phyloP scores from a whole-genome alignment of 2,113 vertebrate genomes.

The Micronycteris hirsuta region DNA sequence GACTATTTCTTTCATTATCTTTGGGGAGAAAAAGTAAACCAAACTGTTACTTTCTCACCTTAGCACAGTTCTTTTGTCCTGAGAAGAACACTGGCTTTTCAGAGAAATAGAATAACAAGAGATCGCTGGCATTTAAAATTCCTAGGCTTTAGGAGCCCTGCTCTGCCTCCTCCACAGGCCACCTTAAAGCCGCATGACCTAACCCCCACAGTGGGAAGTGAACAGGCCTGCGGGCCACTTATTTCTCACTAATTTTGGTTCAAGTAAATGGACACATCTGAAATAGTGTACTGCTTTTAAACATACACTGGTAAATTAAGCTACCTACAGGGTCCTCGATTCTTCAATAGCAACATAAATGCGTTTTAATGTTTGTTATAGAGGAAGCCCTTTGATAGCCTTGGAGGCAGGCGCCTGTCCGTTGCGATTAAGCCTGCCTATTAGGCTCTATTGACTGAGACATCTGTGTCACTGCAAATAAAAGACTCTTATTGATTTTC shows the following conservation, averaged over 20 bases:
- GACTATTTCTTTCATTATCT: constrained; percentile 50
- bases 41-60: neutral
- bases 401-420: constrained; percentile 86
- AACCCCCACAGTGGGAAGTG: neutral
- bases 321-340: constrained; percentile 58
- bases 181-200: constrained; percentile 30
- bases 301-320: constrained; percentile 64
- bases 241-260: constrained; percentile 62
- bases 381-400: constrained; percentile 80
- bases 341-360: constrained; percentile 75
- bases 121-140: neutral
- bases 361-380: constrained; percentile 78
- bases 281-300: constrained; percentile 65
- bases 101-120: neutral
- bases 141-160: neutral
- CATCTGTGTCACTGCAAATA: constrained; percentile 99
- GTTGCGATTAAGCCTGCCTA: constrained; percentile 91
- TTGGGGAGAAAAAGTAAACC: constrained; percentile 17
- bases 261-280: constrained; percentile 5
- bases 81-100: neutral
- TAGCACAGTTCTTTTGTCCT: neutral
- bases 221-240: neutral
- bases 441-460: constrained; percentile 99
- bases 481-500: constrained; percentile 99
- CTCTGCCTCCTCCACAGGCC: neutral